phyloP scores from a whole-genome alignment of 2,113 vertebrate genomes.

The Lamprologus ornatipinnis region DNA sequence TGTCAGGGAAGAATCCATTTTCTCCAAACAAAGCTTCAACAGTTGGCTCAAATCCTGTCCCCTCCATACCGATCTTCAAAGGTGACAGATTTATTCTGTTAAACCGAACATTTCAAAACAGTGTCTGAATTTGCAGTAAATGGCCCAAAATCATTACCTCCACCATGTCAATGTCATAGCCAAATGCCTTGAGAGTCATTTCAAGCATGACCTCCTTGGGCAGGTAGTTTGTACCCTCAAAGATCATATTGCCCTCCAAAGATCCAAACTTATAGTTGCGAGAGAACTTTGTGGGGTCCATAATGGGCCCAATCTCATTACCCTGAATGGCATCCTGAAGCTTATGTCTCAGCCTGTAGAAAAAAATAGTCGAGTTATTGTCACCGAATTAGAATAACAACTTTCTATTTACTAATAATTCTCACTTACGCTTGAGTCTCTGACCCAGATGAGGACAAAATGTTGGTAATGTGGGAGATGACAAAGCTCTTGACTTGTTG shows the following conservation, averaged over 20 bases:
- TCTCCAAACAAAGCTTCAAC: slow-evolving; percentile 87
- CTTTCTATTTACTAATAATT: not conserved
- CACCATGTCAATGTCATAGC: slow-evolving; percentile 79
- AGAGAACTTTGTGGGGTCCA: slow-evolving; percentile 81
- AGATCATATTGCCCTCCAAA: slow-evolving; percentile 84
- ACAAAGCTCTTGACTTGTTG: slow-evolving; percentile 88
- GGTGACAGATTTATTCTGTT: not conserved
- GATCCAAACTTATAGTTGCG: slow-evolving; percentile 81
- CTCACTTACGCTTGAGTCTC: slow-evolving; percentile 73
- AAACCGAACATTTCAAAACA: not conserved
- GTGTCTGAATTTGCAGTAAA: not conserved
- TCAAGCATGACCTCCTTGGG: slow-evolving; percentile 90
- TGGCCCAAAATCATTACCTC: slow-evolving; percentile 73
- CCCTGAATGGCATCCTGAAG: slow-evolving; percentile 74
- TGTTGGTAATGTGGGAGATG: slow-evolving; percentile 83
- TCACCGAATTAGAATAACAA: not conserved
- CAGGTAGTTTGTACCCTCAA: slow-evolving; percentile 79
- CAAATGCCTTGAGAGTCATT: slow-evolving; percentile 81
- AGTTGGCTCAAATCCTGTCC: slow-evolving; percentile 86
- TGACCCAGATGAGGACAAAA: slow-evolving; percentile 77
- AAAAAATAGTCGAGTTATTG: not conserved
- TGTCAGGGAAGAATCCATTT: slow-evolving; percentile 89
- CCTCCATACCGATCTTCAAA: slow-evolving; percentile 84
- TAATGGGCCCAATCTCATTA: slow-evolving; percentile 66
- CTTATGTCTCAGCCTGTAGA: slow-evolving; percentile 73